Evolutionary conservation across 2,888 invertebrate genomes (phyloP).

Genomic region (Dinocampus coccinellae): DNA sequence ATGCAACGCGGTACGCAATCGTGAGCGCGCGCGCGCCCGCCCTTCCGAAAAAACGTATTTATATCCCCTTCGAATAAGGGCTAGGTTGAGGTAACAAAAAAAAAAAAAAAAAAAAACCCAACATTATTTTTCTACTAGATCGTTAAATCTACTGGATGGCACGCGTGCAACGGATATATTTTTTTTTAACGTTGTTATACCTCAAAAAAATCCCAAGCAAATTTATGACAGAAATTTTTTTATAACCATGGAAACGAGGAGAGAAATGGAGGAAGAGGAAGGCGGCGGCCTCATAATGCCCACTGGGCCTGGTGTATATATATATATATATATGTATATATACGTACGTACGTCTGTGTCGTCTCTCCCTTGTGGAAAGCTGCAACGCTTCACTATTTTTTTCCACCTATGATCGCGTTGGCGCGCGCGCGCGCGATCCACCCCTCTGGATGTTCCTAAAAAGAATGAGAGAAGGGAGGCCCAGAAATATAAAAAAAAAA

Average conservation of each 20-base stretch:
- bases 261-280: slow-evolving; percentile 43
- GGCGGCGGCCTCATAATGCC: slow-evolving; percentile 33
- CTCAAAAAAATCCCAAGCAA: slow-evolving; percentile 39
- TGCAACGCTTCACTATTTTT: slow-evolving; percentile 44
- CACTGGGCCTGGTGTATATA: slow-evolving; percentile 40
- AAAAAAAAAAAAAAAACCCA: slow-evolving; percentile 17
- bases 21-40: neutral
- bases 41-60: neutral
- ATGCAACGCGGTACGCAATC: too few species aligned
- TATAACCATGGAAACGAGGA: slow-evolving; percentile 42
- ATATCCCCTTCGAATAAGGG: neutral
- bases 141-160: slow-evolving; percentile 32
- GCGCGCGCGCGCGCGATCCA: slow-evolving; percentile 36
- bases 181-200: slow-evolving; percentile 14
- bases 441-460: slow-evolving; percentile 40
- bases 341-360: neutral
- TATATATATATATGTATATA: too few species aligned
- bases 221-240: slow-evolving; percentile 45
- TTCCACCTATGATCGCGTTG: slow-evolving; percentile 40
- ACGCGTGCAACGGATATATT: slow-evolving; percentile 38
- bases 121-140: slow-evolving; percentile 30
- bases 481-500: slow-evolving; percentile 23
- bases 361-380: slow-evolving; percentile 37
- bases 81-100: neutral
- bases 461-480: slow-evolving; percentile 23